Percentiles rank a stretch among this genome's conserved stretches.
Conservation (phyloP, 1,140 invertebrate species). For the Caenorhabditis inopinata region DNA sequence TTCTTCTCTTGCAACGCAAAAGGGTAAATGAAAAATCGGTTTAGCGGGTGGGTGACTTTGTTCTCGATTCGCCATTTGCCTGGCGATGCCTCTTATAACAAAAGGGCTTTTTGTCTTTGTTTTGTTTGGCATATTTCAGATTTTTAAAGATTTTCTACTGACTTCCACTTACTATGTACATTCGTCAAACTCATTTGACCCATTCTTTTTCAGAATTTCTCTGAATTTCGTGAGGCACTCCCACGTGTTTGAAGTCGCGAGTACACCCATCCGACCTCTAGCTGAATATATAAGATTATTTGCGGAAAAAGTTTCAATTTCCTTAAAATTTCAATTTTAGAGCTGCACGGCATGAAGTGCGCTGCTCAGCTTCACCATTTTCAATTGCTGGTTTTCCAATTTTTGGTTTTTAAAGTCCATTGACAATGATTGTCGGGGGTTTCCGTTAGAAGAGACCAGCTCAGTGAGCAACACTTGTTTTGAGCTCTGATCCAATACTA, state of each 20-base stretch:
- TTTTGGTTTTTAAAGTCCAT: not conserved
- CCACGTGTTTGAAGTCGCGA: too few species aligned
- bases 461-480: too few species aligned
- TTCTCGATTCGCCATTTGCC: too few species aligned
- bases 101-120: not conserved
- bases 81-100: not conserved
- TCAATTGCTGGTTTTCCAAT: not conserved
- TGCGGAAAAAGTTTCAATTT: not conserved
- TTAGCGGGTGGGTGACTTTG: not conserved
- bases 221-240: too few species aligned
- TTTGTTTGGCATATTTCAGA: not conserved
- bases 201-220: not conserved
- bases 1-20: conserved; percentile 7
- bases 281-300: not conserved
- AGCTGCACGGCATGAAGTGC: too few species aligned
- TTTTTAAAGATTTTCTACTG: too few species aligned
- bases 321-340: not conserved
- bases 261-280: too few species aligned
- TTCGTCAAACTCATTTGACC: not conserved
- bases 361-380: too few species aligned
- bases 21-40: conserved; percentile 34
- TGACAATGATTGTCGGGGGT: not conserved
- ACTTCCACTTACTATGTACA: too few species aligned
- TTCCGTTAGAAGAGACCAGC: too few species aligned
- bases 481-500: too few species aligned